Evolutionary conservation across 2,888 invertebrate species (phyloP).

Genomic region (Elysia crispata): DNA sequence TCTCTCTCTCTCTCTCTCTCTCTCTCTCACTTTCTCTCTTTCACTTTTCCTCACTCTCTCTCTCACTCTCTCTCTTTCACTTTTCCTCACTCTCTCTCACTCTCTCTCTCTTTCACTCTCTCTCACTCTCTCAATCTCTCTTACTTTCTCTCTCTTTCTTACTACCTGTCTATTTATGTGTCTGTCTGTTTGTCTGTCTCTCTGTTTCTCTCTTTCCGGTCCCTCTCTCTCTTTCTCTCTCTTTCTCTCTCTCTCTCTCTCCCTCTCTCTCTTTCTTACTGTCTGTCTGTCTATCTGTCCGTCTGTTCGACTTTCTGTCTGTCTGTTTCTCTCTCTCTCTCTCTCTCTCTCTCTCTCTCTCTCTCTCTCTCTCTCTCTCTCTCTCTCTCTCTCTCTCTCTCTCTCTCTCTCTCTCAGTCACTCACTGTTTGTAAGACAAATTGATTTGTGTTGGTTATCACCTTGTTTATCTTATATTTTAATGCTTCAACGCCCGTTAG

Average conservation of each 20-base stretch:
- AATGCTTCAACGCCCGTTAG: too few species aligned
- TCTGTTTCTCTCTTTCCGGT: constrained; percentile 12
- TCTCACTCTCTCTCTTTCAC: background rate
- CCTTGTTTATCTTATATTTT: too few species aligned
- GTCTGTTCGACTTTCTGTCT: constrained; percentile 18
- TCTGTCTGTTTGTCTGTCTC: background rate
- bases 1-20: too few species aligned
- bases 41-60: background rate
- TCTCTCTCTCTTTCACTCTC: constrained; percentile 31
- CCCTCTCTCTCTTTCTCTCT: background rate
- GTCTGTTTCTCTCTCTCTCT: constrained; percentile 17
- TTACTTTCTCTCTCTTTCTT: constrained; percentile 4
- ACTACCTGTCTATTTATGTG: background rate
- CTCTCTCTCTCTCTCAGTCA: constrained; percentile 25
- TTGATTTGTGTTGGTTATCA: background rate
- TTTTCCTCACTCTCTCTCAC: background rate
- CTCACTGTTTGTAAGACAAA: background rate
- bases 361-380: background rate
- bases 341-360: constrained; percentile 12
- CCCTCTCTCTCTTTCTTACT: background rate
- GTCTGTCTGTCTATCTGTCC: background rate
- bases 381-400: constrained; percentile 12
- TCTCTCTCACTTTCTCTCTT: too few species aligned
- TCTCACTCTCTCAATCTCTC: constrained; percentile 15
- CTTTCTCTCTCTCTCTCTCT: background rate